Evolutionary conservation across 2,888 invertebrate species (phyloP), one percentile per base, ranked within the genome.

Genomic region (Leistus spinibarbis): DNA sequence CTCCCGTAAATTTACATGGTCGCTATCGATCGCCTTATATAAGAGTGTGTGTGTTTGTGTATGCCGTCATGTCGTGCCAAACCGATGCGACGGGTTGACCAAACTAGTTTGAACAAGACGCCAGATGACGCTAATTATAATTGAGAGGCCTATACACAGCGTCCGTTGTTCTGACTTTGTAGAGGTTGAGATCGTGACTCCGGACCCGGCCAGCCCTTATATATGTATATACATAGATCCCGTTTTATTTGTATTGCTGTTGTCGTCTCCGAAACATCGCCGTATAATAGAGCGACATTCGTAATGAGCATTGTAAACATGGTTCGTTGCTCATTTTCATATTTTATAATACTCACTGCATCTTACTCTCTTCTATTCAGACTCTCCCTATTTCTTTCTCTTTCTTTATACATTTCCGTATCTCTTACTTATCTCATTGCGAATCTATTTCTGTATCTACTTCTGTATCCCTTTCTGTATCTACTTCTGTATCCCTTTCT

Each of bases 121-220:
- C 69, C 69, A 70, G 69, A 70, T 70, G 69, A 70, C 69, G 62
- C 69, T 70, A 70, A 70, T 70, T 70, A 70, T 70, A 70, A 70
- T 70, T 70, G 69, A 70, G 69, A 70, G 63, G 62, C 69, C n/a
- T 70, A 54, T 23, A 40, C 19, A 60, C 22, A 67, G 54, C 54
- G 67, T n/a, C 67, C 67, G 23, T 16, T 23, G 40, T 10, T 22
- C 62, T 54, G n/a, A 62, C 1, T n/a, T 13, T 23, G 7, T 4
- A 23, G 22, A 62, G 69, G 62, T 53, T 23, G 62, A 40, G 53
- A 69, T 60, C 60, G 63, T 40, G 69, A 67, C 67, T 67, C n/a
- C 19, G n/a, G n/a, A n/a, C n/a, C n/a, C n/a, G 19, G 16, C 67
- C 40, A 54, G 22, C 67, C 67, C 67, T 70, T 70, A 70, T 62